A percentile compares a stretch with the other conserved stretches of the same genome.
Evolutionary conservation across 2,888 invertebrate species (phyloP).

Genomic region (Herminia tarsipennalis): DNA sequence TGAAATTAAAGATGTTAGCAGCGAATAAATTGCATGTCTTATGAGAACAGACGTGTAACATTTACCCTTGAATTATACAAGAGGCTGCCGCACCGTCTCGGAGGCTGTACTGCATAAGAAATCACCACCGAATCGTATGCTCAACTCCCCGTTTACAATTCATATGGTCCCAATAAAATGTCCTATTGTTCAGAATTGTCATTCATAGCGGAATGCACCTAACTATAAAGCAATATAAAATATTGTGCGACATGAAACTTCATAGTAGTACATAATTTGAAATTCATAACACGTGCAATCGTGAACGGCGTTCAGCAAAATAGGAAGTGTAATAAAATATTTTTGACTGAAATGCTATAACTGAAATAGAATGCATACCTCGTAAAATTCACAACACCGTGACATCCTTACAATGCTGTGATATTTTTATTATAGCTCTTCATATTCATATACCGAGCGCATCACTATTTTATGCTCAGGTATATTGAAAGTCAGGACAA

Average conservation of each 20-base stretch:
- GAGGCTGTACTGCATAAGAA: constrained; percentile 25
- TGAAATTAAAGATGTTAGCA: constrained; percentile 26
- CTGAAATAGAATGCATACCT: constrained; percentile 70
- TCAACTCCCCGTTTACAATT: constrained; percentile 18
- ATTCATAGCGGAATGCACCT: constrained; percentile 46
- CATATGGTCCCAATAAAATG: constrained; percentile 23
- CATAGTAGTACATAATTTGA: constrained; percentile 61
- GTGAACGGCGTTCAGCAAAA: constrained; percentile 73
- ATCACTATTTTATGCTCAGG: constrained; percentile 1
- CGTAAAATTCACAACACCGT: constrained; percentile 57
- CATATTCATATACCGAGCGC: constrained; percentile 29
- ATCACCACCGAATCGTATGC: constrained; percentile 19
- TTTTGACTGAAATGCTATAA: constrained; percentile 71
- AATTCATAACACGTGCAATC: constrained; percentile 75
- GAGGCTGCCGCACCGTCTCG: constrained; percentile 14
- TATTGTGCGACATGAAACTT: constrained; percentile 55
- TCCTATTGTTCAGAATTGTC: constrained; percentile 42
- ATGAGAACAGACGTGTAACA: constrained; percentile 27
- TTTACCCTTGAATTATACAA: constrained; percentile 36
- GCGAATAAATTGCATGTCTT: constrained; percentile 34
- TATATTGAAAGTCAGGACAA: not conserved
- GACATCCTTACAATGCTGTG: constrained; percentile 37
- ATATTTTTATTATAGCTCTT: constrained; percentile 43
- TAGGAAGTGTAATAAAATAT: constrained; percentile 75
- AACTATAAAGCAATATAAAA: constrained; percentile 57